Evolutionary conservation across 2,888 invertebrate species (phyloP).

Genomic region (Pachycephus smyrnensis): DNA sequence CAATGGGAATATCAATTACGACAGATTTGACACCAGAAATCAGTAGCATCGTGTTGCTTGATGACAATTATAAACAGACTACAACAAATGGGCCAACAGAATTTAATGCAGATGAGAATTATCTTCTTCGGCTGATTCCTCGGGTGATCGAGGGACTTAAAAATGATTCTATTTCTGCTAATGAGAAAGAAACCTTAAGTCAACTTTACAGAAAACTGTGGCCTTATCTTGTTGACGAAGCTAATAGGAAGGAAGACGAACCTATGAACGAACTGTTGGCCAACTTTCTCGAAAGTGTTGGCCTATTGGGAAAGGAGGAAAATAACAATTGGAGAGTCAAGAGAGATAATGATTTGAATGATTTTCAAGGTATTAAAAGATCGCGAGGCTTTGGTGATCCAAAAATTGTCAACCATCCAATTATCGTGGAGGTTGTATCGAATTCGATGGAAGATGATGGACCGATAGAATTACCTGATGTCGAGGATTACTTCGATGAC

Average conservation of each 20-base stretch:
- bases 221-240: constrained; percentile 15
- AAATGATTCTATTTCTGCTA: neutral
- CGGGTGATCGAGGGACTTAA: constrained; percentile 14
- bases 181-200: constrained; percentile 5
- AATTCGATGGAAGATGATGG: too few species aligned
- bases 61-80: neutral
- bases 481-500: too few species aligned
- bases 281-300: neutral
- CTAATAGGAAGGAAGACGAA: constrained; percentile 7
- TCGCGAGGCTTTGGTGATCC: too few species aligned
- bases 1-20: neutral
- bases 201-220: constrained; percentile 15
- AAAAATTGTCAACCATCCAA: too few species aligned
- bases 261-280: constrained; percentile 4
- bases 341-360: too few species aligned
- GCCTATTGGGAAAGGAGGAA: neutral
- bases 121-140: constrained; percentile 13
- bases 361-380: too few species aligned
- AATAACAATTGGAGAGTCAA: too few species aligned
- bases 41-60: neutral
- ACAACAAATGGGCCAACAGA: neutral
- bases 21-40: neutral
- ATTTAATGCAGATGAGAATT: neutral
- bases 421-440: too few species aligned
- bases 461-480: too few species aligned